Evolutionary conservation across 2,113 vertebrate species (phyloP), one percentile per base, ranked within the genome.

Genomic region (Isichthys henryi): DNA sequence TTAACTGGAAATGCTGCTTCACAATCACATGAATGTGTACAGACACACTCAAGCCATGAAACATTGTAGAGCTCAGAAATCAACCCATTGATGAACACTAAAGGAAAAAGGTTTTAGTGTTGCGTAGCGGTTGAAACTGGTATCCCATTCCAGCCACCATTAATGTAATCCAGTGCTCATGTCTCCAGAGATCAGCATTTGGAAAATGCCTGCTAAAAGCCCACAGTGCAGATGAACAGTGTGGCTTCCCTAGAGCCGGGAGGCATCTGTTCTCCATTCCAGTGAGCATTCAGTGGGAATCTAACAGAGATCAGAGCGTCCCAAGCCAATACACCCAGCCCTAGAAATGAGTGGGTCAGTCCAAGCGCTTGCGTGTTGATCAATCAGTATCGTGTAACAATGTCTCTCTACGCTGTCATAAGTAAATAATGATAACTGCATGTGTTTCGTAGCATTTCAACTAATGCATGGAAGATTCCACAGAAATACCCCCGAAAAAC

Each of bases 201-300:
- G 35, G 45, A 82, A 83, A 82, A 89, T 17, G 74, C 39, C 74
- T 23, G 27, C 74, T 82, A 52, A 89, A 89, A 82, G 50, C 35
- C 23, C 21, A 27, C 48, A 50, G 31, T 82, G 27, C 49, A 52
- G 27, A 27, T 23, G 27, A 43, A 45, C n/a, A 39, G 46, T 3
- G 74, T 39, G 19, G n/a, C 74, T 56, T 83, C 39, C 88, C 88
- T 80, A 56, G 31, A n/a, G 74, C 88, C 88, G 43, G 4, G 50
- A 52, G 66, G 35, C 46, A 4, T 49, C 70, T 50, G 31, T 52
- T 31, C 27, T 35, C 70, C n/a, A 31, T 52, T 88, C 27, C 53
- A 21, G 48, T 27, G 70, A 53, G 19, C 48, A 31, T 53, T 62
- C 46, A 9, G n/a, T 9, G 43, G 43, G 58, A 45, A 70, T 45